Base-by-base conservation (phyloP, 2,888 invertebrate genomes). In the Brenthis daphne region DNA sequence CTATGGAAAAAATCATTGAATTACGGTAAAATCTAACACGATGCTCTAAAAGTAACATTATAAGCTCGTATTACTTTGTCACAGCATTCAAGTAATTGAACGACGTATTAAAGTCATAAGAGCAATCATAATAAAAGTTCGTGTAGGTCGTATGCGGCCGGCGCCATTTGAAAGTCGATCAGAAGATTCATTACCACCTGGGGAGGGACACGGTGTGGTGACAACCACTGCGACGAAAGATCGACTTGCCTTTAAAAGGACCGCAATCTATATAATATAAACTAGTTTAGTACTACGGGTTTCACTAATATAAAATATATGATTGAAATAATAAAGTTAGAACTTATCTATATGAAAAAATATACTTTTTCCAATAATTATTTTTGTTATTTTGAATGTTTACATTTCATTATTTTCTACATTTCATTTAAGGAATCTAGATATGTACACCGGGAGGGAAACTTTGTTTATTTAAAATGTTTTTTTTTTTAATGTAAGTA, bases 171-270 rank as follows among this genome's bases (percentile, higher is more conserved):
- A 77, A 77, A 61, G 16, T 51, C 74, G 72, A 69, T 70, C 77
- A 76, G 75, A 77, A 79, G 78, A 75, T 76, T 76, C 75, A 76
- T 73, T 68, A 76, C 80, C 79, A 74, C 80, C 79, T 75, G 80
- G 71, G 69, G 80, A 37, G 71, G 68, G 64, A 74, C 76, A 76
- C 68, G 75, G 70, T 70, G 71, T 76, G 79, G 79, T 78, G 80
- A 81, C 79, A 80, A 78, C 77, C 74, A 71, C 74, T 73, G 75
- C 54, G 74, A 72, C 76, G 70, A 71, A 72, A 72, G 53, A 66
- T 48, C 37, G 66, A 47, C 50, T 54, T 51, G 50, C 33, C 57
- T 56, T 72, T 67, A 67, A 57, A 57, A 51, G 51, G 57, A 54
- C 1, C 58, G 57, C 67, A 51, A 37, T 70, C 58, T 47, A 58